Evolutionary conservation across 1,140 invertebrate species (phyloP), one percentile per base, ranked within the genome.

Genomic region (Ectropis grisescens): DNA sequence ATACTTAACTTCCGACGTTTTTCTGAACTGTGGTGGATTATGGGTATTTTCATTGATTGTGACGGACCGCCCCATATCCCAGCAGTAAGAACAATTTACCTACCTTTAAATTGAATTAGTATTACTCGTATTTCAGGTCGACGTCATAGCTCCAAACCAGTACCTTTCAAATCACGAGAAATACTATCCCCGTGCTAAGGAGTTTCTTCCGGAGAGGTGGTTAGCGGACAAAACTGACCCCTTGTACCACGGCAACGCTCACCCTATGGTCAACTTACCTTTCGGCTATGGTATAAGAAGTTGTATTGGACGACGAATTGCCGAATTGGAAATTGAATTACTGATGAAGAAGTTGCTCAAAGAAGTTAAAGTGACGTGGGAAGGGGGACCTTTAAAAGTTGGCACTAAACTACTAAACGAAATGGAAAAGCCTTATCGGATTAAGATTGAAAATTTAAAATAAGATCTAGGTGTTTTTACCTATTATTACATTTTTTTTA

Each of bases 241-340:
- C 3, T 28, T 82, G 4, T 72, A 80, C 12, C 80, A 80, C 19
- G 82, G 78, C 8, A 81, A 81, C 11, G 49, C 78, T 13, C 82
- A 85, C 41, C 84, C 85, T 1, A 88, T 88, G 53, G 78, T 84
- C 10, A 85, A 83, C 30, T 47, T 86, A 23, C 87, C 87, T 0
- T 90, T 90, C 54, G 88, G 88, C 0, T 86, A 86, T 34, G 88
- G 88, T 2, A 76, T 86, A 1, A 64, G 88, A 35, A 83, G 75
- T 33, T 87, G 85, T 43, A 79, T 85, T 30, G 85, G 85, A 7
- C 82, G 87, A 49, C 70, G 91, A 51, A 86, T 93, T 43, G 91
- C 91, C 1, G 87, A 91, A 58, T 76, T 92, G 51, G 89, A 91
- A 64, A 67, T 93, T 36, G 86, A 90, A 58, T 70, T 89, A 19